Base-by-base conservation (phyloP, 2,888 invertebrate genomes). In the Cataglyphis albicans region DNA sequence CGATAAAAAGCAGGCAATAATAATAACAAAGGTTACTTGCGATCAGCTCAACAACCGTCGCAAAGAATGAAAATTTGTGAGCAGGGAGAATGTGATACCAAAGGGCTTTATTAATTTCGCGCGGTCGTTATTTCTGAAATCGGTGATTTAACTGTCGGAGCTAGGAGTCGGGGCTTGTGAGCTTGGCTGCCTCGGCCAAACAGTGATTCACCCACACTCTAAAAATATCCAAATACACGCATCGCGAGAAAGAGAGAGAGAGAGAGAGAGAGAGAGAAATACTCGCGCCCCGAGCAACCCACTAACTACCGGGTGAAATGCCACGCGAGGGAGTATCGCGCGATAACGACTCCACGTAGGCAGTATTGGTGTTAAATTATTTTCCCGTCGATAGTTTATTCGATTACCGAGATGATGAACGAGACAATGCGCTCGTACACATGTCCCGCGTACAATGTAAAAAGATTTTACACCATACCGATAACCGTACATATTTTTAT, bases 121-220 rank as follows among this genome's bases (percentile, higher is more conserved):
- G 87, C 78, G 88, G 89, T 72, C 92, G 93, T 93, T 94, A 93
- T 94, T 94, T 93, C 93, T 92, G 92, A 93, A 93, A 93, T 93
- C 91, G 93, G 93, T 91, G 92, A 93, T 94, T 93, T 92, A 92
- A 90, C 88, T 92, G 91, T 86, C 91, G 90, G 85, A 84, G 87
- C 87, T 78, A 52, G 75, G 85, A 78, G 84, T 73, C 84, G 84
- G 82, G 48, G 48, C n/a, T 52, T 52, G 48, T 70, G 83, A 85
- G 86, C 83, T 86, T 68, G 84, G 83, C 88, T 81, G 87, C 84
- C 86, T 86, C 90, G 86, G 91, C 92, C 92, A 92, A 92, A 92
- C 91, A 89, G 92, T 93, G 93, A 94, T 93, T 94, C 94, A 94
- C 92, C 93, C 93, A 92, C 92, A 91, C 92, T 93, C 93, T 92